Evolutionary conservation across 2,888 invertebrate genomes (phyloP), one percentile per base, ranked within the genome.

Genomic region (Iselma pallidipennis): DNA sequence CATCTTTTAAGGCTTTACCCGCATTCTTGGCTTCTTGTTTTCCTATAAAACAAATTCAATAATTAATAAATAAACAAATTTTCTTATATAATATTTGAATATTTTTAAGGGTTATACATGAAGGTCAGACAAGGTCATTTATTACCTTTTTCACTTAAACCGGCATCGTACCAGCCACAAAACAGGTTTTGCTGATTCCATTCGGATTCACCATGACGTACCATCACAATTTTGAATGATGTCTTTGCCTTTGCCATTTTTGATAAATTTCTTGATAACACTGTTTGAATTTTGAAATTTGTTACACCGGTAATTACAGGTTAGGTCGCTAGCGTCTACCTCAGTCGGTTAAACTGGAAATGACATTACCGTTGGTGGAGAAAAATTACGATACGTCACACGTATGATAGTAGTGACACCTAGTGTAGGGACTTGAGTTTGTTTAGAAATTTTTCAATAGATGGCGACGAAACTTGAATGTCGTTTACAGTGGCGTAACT

Each of bases 181-280:
- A 88, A 88, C 14, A 86, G 76, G 75, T 88, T 88, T 64, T 86
- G 80, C 67, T 87, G 82, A 71, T 88, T 88, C 87, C 87, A 88
- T 71, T 87, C 86, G 59, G 87, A 88, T 72, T 88, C 87, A 45
- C 88, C 88, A 72, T 88, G 88, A 66, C 88, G 85, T 65, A 87
- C 85, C 87, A 88, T 87, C 10, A 64, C 64, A 57, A 64, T 64
- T 57, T 64, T 64, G 57, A 57, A 60, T 2, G 57, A 51, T 26
- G 59, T 57, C 59, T 57, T 59, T 10, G 42, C 29, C 55, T 31
- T n/a, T 12, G 28, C 29, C 29, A 19, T 28, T 25, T 57, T 53
- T 14, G 23, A 6, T n/a, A 57, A 60, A 33, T 45, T 31, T 48
- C n/a, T n/a, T n/a, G 6, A 16, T 28, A 49, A 26, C n/a, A 33